phyloP scores from a whole-genome alignment of 2,113 vertebrate species.

The Uropsilus gracilis region DNA sequence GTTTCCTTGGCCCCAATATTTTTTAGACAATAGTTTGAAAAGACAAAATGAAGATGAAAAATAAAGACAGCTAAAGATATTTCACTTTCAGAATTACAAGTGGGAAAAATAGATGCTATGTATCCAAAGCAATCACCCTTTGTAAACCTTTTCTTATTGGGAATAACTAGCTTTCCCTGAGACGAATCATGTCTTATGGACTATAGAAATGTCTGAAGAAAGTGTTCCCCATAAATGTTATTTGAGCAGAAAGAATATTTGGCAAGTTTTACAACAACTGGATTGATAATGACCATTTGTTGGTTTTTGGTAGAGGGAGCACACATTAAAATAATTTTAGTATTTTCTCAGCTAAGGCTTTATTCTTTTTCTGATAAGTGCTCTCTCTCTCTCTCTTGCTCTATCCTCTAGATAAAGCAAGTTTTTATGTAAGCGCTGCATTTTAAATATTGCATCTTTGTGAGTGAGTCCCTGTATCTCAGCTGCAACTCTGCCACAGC shows the following conservation, averaged over 20 bases:
- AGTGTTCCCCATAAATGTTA: no score
- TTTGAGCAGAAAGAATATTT: background rate
- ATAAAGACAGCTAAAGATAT: background rate
- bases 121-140: background rate
- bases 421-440: background rate
- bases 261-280: background rate
- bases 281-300: background rate
- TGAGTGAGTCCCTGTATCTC: background rate
- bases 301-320: background rate
- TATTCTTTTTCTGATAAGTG: background rate
- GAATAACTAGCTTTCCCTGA: background rate
- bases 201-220: background rate
- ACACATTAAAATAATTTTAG: background rate
- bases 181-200: background rate
- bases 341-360: slow-evolving; percentile 32
- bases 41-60: slow-evolving; percentile 18
- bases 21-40: background rate
- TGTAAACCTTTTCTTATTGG: slow-evolving; percentile 9
- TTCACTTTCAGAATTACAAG: slow-evolving; percentile 17
- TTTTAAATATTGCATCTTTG: background rate
- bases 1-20: background rate
- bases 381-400: background rate
- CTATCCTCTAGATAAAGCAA: background rate
- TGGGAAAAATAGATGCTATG: background rate
- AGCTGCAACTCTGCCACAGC: background rate